Conservation (phyloP, 2,888 invertebrate genomes). For the Andrena bicolor region DNA sequence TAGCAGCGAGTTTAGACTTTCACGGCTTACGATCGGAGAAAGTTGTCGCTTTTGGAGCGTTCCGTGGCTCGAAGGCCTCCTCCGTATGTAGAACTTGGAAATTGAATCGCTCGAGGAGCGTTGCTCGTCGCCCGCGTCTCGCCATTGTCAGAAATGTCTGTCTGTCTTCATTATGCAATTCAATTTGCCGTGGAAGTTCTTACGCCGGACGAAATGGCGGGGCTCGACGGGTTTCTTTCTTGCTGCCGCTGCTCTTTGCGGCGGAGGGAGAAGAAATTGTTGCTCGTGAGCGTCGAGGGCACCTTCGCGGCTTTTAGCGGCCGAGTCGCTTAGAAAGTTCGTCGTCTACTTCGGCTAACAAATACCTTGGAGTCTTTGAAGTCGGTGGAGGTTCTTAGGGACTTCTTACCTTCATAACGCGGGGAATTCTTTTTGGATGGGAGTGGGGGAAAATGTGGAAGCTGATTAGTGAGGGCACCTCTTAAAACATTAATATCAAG, state of each 20-base stretch:
- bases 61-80: neutral
- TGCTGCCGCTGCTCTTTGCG: neutral
- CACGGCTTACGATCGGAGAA: conserved; percentile 45
- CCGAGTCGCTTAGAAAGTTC: neutral
- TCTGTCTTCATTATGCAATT: conserved; percentile 51
- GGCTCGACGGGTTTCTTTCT: neutral
- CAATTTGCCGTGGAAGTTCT: conserved; percentile 33
- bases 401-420: too few species aligned
- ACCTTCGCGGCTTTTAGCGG: too few species aligned
- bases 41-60: conserved; percentile 32
- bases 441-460: too few species aligned
- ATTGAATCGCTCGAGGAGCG: conserved; percentile 40
- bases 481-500: too few species aligned
- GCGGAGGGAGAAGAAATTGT: neutral
- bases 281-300: neutral
- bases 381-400: too few species aligned
- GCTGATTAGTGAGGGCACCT: too few species aligned
- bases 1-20: conserved; percentile 39
- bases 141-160: conserved; percentile 30
- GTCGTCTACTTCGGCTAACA: neutral
- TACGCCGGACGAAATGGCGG: conserved; percentile 2
- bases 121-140: neutral
- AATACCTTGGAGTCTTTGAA: neutral
- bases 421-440: too few species aligned
- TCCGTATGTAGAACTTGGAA: conserved; percentile 36